Evolutionary conservation across 1,140 invertebrate species (phyloP).

Genomic region (Macrobrachium rosenbergii): DNA sequence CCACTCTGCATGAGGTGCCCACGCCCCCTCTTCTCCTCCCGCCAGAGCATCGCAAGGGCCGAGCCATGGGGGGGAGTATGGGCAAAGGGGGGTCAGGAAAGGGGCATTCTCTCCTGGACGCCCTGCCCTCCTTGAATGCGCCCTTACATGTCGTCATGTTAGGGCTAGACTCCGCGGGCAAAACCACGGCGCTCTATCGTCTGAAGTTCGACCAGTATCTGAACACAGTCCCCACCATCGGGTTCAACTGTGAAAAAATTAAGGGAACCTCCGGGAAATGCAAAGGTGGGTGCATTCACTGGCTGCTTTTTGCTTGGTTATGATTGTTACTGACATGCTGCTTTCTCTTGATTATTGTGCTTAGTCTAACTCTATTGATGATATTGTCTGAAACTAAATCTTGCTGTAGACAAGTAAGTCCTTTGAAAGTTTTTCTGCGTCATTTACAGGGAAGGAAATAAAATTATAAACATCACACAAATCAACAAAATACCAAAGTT

Average conservation of each 20-base stretch:
- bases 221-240: slow-evolving; percentile 97
- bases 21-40: neutral
- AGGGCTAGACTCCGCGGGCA: slow-evolving; percentile 95
- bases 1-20: neutral
- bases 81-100: slow-evolving; percentile 54
- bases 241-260: slow-evolving; percentile 98
- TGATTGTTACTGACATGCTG: no score
- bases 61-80: slow-evolving; percentile 51
- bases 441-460: no score
- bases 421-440: no score
- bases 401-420: no score
- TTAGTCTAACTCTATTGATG: no score
- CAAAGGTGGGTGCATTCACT: slow-evolving; percentile 73
- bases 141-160: slow-evolving; percentile 96
- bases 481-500: no score
- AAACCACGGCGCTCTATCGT: slow-evolving; percentile 96
- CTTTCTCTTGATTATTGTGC: no score
- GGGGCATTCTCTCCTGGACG: slow-evolving; percentile 54
- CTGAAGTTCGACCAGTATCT: slow-evolving; percentile 98
- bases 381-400: no score
- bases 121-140: slow-evolving; percentile 71
- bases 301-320: neutral
- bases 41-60: neutral
- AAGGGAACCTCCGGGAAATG: slow-evolving; percentile 74
- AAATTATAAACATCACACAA: no score